A percentile compares a stretch with the other conserved stretches of the same genome.
phyloP scores from a whole-genome alignment of 2,888 invertebrate species.

The Pseudococcus jackbeardsleyi region DNA sequence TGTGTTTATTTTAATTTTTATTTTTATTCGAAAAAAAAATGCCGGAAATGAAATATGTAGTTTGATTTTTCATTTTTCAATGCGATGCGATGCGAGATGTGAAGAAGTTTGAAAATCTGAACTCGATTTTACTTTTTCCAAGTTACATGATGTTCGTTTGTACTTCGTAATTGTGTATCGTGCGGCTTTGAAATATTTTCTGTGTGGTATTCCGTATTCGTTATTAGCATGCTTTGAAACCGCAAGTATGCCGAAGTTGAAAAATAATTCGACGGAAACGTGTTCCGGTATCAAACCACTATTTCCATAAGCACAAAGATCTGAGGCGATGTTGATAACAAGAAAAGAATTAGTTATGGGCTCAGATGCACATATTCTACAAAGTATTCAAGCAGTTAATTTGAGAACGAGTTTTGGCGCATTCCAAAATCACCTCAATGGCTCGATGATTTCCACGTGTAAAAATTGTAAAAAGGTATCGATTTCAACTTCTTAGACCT shows the following conservation, averaged over 20 bases:
- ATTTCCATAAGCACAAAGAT: background rate
- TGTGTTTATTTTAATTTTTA: no score
- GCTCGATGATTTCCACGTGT: no score
- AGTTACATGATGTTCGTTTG: background rate
- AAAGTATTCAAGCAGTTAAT: background rate
- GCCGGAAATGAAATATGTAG: no score
- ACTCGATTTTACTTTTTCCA: background rate
- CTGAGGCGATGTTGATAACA: background rate
- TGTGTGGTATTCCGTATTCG: background rate
- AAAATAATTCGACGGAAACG: background rate
- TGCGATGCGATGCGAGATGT: no score
- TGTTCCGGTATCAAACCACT: constrained; percentile 9
- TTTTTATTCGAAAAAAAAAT: no score
- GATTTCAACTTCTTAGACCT: no score
- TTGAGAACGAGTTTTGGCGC: constrained; percentile 7
- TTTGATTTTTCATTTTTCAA: no score
- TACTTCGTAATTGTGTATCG: background rate
- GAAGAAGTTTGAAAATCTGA: background rate
- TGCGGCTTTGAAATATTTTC: background rate
- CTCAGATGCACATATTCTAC: background rate
- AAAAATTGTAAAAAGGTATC: no score
- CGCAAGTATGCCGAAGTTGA: background rate
- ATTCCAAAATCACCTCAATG: background rate
- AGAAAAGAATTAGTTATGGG: background rate
- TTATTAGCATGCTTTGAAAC: constrained; percentile 13